Evolutionary conservation across 1,140 invertebrate species (phyloP).

Genomic region (Drosophila seguyi): DNA sequence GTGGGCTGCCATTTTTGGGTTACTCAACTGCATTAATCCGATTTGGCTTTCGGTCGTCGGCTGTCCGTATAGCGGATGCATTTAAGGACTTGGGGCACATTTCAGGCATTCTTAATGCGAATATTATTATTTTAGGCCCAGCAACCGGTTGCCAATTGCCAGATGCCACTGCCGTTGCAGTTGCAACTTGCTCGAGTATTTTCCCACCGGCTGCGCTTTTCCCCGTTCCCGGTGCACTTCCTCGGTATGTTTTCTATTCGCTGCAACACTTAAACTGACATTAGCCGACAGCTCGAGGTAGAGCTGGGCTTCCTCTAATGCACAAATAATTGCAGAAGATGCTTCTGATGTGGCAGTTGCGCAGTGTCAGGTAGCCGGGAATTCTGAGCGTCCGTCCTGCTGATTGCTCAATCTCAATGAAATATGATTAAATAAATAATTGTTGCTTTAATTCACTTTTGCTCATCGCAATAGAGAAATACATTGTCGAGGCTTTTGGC

Average conservation of each 20-base stretch:
- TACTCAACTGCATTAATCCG: constrained; percentile 40
- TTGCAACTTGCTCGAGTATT: constrained; percentile 19
- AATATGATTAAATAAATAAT: constrained; percentile 84
- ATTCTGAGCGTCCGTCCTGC: constrained; percentile 37
- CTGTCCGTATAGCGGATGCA: constrained; percentile 43
- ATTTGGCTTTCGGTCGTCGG: constrained; percentile 34
- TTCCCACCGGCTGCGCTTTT: constrained; percentile 52
- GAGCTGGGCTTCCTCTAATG: constrained; percentile 70
- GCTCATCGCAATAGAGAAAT: constrained; percentile 60
- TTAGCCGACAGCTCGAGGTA: constrained; percentile 59
- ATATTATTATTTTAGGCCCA: constrained; percentile 44
- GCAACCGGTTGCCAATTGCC: constrained; percentile 41
- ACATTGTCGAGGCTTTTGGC: constrained; percentile 25
- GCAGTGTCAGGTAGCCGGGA: constrained; percentile 41
- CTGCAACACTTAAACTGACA: constrained; percentile 80
- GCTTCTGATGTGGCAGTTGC: constrained; percentile 38
- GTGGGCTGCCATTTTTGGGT: constrained; percentile 64
- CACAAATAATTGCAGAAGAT: constrained; percentile 79
- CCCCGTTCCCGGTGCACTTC: constrained; percentile 33
- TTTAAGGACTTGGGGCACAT: constrained; percentile 73
- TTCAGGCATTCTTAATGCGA: constrained; percentile 66
- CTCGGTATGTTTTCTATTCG: constrained; percentile 57
- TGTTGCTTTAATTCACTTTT: constrained; percentile 79
- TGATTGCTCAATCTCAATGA: constrained; percentile 80
- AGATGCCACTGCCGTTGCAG: constrained; percentile 17